These are phyloP conservation scores for Myathropa florea DNA, from an alignment of 2,888 invertebrate species.

Conservation along the genomic window DNA sequence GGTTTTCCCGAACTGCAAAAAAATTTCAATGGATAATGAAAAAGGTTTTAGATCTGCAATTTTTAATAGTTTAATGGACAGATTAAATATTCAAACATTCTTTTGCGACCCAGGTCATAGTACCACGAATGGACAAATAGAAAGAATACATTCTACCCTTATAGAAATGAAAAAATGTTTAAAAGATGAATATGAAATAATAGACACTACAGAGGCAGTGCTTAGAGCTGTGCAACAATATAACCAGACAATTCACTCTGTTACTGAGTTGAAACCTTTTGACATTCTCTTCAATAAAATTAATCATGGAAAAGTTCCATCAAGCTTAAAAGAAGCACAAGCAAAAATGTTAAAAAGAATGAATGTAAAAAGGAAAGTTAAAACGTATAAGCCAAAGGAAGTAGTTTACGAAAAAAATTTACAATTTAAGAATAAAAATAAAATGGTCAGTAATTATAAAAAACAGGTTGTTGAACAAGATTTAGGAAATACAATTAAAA, in stretches of 20 bases:
- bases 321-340: constrained; percentile 7
- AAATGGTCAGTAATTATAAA: background rate
- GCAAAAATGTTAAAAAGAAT: constrained; percentile 5
- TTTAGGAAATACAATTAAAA: background rate
- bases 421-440: background rate
- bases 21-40: constrained; percentile 52
- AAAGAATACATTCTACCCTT: constrained; percentile 48
- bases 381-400: background rate
- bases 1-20: constrained; percentile 27
- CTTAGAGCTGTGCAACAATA: constrained; percentile 29
- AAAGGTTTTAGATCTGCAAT: constrained; percentile 43
- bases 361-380: background rate
- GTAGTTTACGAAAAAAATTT: background rate
- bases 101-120: constrained; percentile 47
- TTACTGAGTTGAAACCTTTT: too few species aligned
- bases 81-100: constrained; percentile 48
- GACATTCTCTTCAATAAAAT: constrained; percentile 14
- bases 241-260: constrained; percentile 41
- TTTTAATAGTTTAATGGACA: constrained; percentile 55
- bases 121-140: constrained; percentile 18
- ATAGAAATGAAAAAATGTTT: constrained; percentile 34
- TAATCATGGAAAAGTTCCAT: background rate
- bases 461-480: constrained; percentile 1
- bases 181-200: constrained; percentile 20
- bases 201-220: constrained; percentile 19